phyloP scores from a whole-genome alignment of 2,113 vertebrate genomes.

The Epinephelus lanceolatus region DNA sequence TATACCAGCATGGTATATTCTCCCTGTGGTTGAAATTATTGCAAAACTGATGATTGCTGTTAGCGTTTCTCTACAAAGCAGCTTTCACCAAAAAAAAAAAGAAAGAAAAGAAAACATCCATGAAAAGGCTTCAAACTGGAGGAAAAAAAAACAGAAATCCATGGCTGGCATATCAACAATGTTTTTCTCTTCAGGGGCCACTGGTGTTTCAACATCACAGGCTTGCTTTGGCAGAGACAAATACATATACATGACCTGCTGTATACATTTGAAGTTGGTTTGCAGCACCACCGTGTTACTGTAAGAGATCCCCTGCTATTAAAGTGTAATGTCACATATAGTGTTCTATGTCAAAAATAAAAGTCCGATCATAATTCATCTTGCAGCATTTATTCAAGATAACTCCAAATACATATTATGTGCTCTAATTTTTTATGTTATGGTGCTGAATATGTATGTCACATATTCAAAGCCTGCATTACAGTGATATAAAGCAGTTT shows the following conservation, averaged over 20 bases:
- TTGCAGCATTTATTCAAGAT: neutral
- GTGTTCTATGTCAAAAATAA: neutral
- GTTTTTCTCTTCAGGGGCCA: constrained; percentile 74
- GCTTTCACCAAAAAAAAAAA: constrained; percentile 48
- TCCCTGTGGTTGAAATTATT: constrained; percentile 50
- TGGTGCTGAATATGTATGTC: neutral
- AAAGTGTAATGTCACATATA: constrained; percentile 6
- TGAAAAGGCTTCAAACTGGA: constrained; percentile 56
- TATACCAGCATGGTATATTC: constrained; percentile 25
- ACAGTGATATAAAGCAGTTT: neutral
- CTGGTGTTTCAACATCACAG: constrained; percentile 62
- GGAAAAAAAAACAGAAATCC: constrained; percentile 58
- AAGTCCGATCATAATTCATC: neutral
- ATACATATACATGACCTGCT: constrained; percentile 66
- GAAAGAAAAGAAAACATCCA: neutral
- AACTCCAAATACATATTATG: neutral
- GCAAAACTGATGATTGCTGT: constrained; percentile 71
- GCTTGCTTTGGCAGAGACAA: constrained; percentile 54
- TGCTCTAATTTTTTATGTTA: neutral
- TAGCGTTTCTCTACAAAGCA: constrained; percentile 64
- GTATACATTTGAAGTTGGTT: constrained; percentile 52
- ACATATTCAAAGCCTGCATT: neutral
- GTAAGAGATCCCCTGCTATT: neutral
- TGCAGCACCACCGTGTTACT: constrained; percentile 5
- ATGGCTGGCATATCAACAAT: constrained; percentile 82